Percentiles rank a stretch among this genome's conserved stretches.
Conservation (phyloP, 2,113 vertebrate species). For the Bambusicola thoracicus region DNA sequence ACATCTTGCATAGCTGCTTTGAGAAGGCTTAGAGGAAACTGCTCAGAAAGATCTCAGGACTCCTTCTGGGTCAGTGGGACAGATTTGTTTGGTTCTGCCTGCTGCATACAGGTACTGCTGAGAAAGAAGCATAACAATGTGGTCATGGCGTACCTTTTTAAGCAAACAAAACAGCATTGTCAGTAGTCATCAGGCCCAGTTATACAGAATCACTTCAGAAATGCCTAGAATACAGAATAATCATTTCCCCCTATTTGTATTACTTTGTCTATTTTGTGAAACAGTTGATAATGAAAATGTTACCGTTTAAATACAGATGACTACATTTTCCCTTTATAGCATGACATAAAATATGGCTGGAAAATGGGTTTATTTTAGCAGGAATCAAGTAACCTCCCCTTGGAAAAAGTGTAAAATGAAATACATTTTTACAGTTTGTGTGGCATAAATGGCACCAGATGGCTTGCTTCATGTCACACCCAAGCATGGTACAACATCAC, state of each 20-base stretch:
- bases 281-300: neutral
- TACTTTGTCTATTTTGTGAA: slow-evolving; percentile 20
- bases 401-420: neutral
- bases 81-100: neutral
- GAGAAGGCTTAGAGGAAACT: neutral
- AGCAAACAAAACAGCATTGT: slow-evolving; percentile 9
- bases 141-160: neutral
- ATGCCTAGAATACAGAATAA: neutral
- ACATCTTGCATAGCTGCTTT: neutral
- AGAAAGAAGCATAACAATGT: neutral
- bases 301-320: slow-evolving; percentile 23
- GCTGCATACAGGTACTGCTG: neutral
- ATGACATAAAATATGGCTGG: neutral
- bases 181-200: neutral
- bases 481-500: neutral
- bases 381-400: neutral
- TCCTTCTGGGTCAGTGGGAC: neutral
- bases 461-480: neutral
- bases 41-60: neutral
- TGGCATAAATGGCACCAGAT: rapidly evolving
- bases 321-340: neutral
- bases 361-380: slow-evolving; percentile 2
- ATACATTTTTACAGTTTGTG: neutral
- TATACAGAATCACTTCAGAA: neutral
- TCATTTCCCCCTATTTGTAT: neutral